Base-by-base conservation (phyloP, 2,888 invertebrate genomes). In the Erynnis tages region DNA sequence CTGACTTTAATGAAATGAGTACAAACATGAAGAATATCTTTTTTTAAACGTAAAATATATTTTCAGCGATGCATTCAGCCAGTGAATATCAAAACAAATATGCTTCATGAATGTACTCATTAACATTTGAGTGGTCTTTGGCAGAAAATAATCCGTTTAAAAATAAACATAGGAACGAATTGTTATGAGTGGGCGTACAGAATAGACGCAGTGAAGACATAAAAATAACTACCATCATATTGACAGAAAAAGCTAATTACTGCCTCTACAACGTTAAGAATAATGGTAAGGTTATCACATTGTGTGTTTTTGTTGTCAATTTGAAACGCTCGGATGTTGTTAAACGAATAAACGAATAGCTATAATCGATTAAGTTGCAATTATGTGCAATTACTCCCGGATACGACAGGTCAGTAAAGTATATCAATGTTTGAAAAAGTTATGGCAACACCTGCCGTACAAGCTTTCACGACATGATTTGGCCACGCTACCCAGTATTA, bases 331-430 rank as follows among this genome's bases (percentile, higher is more conserved):
- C 40, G 34, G 11, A 41, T 40, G 34, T 23, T 49, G 25, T 19
- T 19, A 43, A 41, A 50, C 8, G 27, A 35, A 35, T 43, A 35
- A 43, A 52, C 29, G n/a, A n/a, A 52, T 45, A 38, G 38, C 45
- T 23, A 52, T 45, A 45, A 52, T 52, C 45, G 52, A 52, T 52
- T 52, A 38, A 38, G 21, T 38, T 38, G 37, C 45, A 45, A 52
- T 50, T 50, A 50, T 37, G 21, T 34, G 50, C 21, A 50, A 50
- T 50, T 43, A 50, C 23, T 40, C 19, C n/a, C 41, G 4, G 23
- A 11, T 19, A 23, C 21, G 2, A 29, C 27, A 50, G 35, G 50
- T 50, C 50, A 50, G 23, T 16, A 19, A 50, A 29, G 35, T 50
- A 27, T 35, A 49, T 49, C 50, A 35, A 34, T 47, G 38, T 40